phyloP scores from a whole-genome alignment of 2,888 invertebrate genomes.

The Schizaphis graminum region DNA sequence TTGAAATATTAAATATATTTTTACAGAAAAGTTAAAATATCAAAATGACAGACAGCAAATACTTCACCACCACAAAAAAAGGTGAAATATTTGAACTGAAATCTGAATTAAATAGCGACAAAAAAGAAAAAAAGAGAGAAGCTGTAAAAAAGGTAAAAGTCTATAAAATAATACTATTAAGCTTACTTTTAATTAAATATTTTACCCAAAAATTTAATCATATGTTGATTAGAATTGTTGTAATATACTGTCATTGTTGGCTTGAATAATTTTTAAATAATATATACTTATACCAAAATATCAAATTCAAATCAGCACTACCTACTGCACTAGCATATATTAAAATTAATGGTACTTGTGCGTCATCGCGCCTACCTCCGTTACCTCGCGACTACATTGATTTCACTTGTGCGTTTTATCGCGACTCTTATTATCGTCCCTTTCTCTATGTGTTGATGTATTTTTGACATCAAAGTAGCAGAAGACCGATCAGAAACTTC shows the following conservation, averaged over 20 bases:
- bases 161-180: neutral
- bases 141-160: slow-evolving; percentile 96
- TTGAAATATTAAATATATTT: neutral
- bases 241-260: neutral
- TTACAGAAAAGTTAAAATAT: neutral
- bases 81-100: slow-evolving; percentile 99
- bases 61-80: slow-evolving; percentile 99
- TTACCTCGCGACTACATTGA: no score
- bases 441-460: no score
- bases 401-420: no score
- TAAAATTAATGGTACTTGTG: no score
- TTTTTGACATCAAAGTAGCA: no score
- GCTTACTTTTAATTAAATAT: neutral
- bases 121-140: slow-evolving; percentile 99
- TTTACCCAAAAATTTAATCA: neutral
- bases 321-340: neutral
- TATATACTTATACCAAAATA: neutral
- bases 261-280: neutral
- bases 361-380: no score
- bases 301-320: neutral
- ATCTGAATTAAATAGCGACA: slow-evolving; percentile 98
- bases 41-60: slow-evolving; percentile 98
- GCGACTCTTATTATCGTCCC: no score
- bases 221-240: neutral
- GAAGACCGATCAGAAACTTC: no score